Evolutionary conservation across 2,113 vertebrate species (phyloP).

Genomic region (Pycnonotus jocosus): DNA sequence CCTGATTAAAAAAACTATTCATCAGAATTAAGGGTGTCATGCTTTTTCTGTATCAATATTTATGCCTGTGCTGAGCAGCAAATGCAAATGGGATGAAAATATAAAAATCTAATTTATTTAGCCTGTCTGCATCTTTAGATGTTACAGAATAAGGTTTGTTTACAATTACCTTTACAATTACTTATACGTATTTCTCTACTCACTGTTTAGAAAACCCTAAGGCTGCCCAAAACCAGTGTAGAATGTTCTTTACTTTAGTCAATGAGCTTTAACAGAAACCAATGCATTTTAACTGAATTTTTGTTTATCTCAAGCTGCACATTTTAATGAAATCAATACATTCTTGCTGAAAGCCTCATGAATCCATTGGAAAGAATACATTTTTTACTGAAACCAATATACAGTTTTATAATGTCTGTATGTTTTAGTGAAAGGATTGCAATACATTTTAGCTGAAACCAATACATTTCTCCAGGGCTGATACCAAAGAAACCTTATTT

Average conservation of each 20-base stretch:
- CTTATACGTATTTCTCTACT: constrained; percentile 29
- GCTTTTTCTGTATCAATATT: background rate
- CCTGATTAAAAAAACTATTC: background rate
- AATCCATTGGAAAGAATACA: constrained; percentile 70
- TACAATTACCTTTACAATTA: constrained; percentile 67
- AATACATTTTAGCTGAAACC: constrained; percentile 71
- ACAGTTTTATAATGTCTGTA: constrained; percentile 69
- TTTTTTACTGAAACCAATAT: constrained; percentile 73
- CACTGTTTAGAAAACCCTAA: constrained; percentile 61
- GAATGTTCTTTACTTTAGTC: constrained; percentile 72
- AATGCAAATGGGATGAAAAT: constrained; percentile 4
- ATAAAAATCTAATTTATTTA: constrained; percentile 52
- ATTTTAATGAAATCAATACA: constrained; percentile 82
- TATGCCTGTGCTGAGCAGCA: background rate
- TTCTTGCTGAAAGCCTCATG: constrained; percentile 76
- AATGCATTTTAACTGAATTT: constrained; percentile 79
- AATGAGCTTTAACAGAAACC: constrained; percentile 77
- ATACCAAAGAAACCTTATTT: constrained; percentile 58
- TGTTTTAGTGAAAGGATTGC: constrained; percentile 69
- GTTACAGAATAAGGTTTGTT: constrained; percentile 61
- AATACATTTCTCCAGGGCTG: constrained; percentile 67
- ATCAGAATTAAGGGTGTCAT: background rate
- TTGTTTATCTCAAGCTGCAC: constrained; percentile 77
- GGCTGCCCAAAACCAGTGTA: constrained; percentile 55
- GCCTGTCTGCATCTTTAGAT: constrained; percentile 50